Percentiles rank a stretch among this genome's conserved stretches.
Evolutionary conservation across 2,797 vertebrate species (phyloP).

Genomic region (Labroides dimidiatus): DNA sequence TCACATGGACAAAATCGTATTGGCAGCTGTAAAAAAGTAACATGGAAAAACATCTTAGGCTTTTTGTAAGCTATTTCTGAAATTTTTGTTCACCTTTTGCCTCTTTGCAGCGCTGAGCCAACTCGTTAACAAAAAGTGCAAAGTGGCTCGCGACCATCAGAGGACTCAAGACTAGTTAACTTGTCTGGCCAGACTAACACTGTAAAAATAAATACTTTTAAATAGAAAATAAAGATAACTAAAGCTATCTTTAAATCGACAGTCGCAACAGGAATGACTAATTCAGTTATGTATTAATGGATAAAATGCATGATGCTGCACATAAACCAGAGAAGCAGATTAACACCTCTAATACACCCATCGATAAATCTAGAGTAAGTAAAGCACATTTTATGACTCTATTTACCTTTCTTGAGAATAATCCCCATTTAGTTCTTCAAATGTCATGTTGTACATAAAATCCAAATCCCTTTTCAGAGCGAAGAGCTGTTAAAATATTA

Average conservation of each 20-base stretch:
- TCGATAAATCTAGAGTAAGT: neutral
- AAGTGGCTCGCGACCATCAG: constrained; percentile 20
- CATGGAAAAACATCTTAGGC: rapidly evolving
- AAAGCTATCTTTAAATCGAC: too few relatives aligned
- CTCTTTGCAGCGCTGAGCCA: neutral
- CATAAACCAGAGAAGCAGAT: neutral
- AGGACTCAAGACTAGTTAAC: neutral
- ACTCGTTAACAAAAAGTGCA: neutral
- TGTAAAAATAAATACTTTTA: neutral
- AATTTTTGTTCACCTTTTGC: neutral
- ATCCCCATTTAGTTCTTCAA: constrained; percentile 91
- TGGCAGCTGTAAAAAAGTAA: neutral
- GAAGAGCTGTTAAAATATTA: neutral
- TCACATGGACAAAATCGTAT: neutral
- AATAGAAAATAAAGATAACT: neutral
- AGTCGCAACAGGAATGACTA: rapidly evolving
- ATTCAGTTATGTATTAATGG: neutral
- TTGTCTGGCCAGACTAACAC: neutral
- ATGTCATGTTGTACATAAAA: constrained; percentile 89
- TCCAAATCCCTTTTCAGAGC: constrained; percentile 65
- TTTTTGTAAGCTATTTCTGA: neutral
- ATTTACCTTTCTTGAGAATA: constrained; percentile 87
- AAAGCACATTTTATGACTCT: neutral
- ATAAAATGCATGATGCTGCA: neutral
- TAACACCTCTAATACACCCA: neutral